Evolutionary conservation across 2,797 vertebrate species (phyloP).

Genomic region (Micropoecilia bifurca): DNA sequence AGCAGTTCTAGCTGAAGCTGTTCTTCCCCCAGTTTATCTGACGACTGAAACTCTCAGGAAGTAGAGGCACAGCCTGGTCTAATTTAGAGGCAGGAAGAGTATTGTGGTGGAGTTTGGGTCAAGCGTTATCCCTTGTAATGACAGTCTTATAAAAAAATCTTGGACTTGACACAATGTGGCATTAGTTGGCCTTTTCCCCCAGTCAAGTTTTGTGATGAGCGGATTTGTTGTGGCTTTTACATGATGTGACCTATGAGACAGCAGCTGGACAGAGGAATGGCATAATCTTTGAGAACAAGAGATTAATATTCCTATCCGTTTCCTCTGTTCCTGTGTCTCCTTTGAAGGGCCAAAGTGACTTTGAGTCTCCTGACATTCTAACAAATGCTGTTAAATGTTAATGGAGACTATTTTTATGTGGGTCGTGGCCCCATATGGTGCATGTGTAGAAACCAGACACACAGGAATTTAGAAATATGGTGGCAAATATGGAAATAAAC

Average conservation of each 20-base stretch:
- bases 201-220: conserved; percentile 60
- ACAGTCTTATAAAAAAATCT: conserved; percentile 44
- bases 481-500: neutral
- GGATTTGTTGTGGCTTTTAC: conserved; percentile 68
- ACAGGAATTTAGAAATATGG: conserved; percentile 12
- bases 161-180: conserved; percentile 31
- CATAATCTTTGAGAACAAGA: conserved; percentile 67
- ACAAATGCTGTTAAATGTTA: conserved; percentile 77
- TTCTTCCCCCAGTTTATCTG: neutral
- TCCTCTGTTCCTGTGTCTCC: conserved; percentile 51
- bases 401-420: conserved; percentile 74
- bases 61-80: neutral
- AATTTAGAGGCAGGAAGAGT: conserved; percentile 10
- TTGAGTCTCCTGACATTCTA: conserved; percentile 71
- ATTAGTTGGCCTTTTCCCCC: conserved; percentile 57
- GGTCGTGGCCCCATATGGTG: conserved; percentile 58
- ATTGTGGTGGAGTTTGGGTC: conserved; percentile 22
- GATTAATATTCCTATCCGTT: conserved; percentile 73
- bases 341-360: conserved; percentile 62
- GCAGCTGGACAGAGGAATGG: conserved; percentile 45
- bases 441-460: conserved; percentile 27
- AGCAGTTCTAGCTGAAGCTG: neutral
- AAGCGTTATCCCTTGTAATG: conserved; percentile 47
- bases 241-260: conserved; percentile 67
- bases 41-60: neutral